Conservation (phyloP, 2,113 vertebrate genomes). For the Hippocampus zosterae region DNA sequence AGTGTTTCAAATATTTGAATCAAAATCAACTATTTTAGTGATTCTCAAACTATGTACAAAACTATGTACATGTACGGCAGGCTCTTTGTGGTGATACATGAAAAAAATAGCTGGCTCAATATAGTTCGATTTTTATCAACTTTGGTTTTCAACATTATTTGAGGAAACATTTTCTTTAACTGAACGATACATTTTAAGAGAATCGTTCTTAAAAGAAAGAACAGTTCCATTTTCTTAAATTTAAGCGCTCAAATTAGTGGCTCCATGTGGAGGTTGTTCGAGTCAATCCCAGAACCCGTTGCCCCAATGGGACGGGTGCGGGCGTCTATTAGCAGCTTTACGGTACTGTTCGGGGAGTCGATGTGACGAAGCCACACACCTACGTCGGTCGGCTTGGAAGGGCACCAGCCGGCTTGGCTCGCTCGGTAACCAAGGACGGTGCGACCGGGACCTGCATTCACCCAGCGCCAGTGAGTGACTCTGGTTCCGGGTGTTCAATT, state of each 20-base stretch:
- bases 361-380: constrained; percentile 58
- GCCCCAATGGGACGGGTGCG: not conserved
- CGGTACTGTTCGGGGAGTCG: constrained; percentile 42
- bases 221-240: no score
- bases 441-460: constrained; percentile 1
- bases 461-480: no score
- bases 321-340: constrained; percentile 52
- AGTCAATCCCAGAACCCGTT: no score
- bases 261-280: no score
- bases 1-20: no score
- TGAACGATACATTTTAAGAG: not conserved
- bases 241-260: no score
- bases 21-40: no score
- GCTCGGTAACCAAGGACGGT: constrained; percentile 43
- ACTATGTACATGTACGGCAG: no score
- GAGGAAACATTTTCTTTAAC: not conserved
- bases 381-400: constrained; percentile 43
- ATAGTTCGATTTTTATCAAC: not conserved
- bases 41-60: no score
- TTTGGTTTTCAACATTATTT: no score
- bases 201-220: not conserved
- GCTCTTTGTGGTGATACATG: no score
- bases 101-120: not conserved
- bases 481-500: not conserved
- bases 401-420: constrained; percentile 47